Base-by-base conservation (phyloP, 2,113 vertebrate species). In the Gobio gobio region DNA sequence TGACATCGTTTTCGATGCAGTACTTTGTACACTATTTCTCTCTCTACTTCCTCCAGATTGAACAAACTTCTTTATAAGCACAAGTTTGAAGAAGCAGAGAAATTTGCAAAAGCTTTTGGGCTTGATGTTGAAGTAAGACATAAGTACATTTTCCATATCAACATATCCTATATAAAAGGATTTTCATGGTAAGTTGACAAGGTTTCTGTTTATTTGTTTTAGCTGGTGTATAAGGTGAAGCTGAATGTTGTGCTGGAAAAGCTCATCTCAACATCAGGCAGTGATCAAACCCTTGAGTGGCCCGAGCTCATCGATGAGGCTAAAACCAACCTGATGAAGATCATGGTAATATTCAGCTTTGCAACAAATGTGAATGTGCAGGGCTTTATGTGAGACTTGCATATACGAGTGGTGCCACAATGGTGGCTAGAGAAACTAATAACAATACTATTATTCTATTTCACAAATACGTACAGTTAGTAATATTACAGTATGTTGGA, bases 161-260 rank as follows among this genome's bases (percentile, higher is more conserved):
- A 9, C 16, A n/a, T 29, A 33, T 86, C 3, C 36, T 12, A n/a
- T 51, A 20, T 22, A 16, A 29, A 10, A 29, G n/a, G 13, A 14
- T 20, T 24, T 20, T 36, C 33, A 2, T 59, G 13, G 20, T 13
- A 56, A 26, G 8, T 14, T 81, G 16, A 54, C 5, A 0, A 14
- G 9, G 9, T 81, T 20, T 58, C 2, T 54, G 12, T 78, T n/a
- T 45, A 26, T n/a, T 63, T 12, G 18, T 78, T 26, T 75, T 86
- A 99, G 98, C 96, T 98, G 72, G 98, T 99, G 14, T 97, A 99
- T 86, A 98, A 99, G 92, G 97, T 99, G 56, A 99, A 97, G 93
- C 93, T 97, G 36, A 97, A 96, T 82, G 94, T 95, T 85, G 93
- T 98, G 85, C 90, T 98, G 92, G 97, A 98, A 91, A 96, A 96